Conservation (phyloP, 2,113 vertebrate genomes). For the Megaceryle torquata region DNA sequence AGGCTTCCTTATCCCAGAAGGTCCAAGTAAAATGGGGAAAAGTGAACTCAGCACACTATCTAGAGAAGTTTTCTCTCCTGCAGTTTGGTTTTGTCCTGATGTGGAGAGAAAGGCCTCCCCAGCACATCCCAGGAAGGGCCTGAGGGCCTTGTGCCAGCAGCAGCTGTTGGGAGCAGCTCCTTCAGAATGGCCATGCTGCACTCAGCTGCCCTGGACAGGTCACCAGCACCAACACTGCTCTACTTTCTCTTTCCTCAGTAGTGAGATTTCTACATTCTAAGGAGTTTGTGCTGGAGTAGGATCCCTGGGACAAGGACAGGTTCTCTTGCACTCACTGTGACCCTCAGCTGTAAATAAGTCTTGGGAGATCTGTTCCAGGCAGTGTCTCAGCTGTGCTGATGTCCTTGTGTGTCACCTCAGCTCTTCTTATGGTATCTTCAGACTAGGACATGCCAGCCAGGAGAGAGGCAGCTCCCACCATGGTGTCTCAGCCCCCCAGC, state of each 20-base stretch:
- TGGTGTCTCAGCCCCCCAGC: fast-evolving
- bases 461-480: background rate
- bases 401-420: background rate
- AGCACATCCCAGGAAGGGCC: background rate
- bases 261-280: background rate
- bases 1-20: background rate
- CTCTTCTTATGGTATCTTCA: background rate
- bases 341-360: background rate
- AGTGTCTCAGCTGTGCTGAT: background rate
- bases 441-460: fast-evolving
- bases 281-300: fast-evolving
- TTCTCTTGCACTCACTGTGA: background rate
- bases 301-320: fast-evolving
- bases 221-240: background rate
- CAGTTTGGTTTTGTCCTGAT: background rate
- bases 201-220: background rate
- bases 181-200: fast-evolving
- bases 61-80: background rate
- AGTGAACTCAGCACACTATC: background rate
- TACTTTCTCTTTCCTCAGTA: background rate
- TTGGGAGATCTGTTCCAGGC: background rate
- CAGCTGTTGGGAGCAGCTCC: fast-evolving
- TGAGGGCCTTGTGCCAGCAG: background rate
- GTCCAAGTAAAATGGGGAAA: background rate
- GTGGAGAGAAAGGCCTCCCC: background rate